A percentile compares a stretch with the other conserved stretches of the same genome.
Evolutionary conservation across 2,797 vertebrate species (phyloP).

Genomic region (Natrix natrix): DNA sequence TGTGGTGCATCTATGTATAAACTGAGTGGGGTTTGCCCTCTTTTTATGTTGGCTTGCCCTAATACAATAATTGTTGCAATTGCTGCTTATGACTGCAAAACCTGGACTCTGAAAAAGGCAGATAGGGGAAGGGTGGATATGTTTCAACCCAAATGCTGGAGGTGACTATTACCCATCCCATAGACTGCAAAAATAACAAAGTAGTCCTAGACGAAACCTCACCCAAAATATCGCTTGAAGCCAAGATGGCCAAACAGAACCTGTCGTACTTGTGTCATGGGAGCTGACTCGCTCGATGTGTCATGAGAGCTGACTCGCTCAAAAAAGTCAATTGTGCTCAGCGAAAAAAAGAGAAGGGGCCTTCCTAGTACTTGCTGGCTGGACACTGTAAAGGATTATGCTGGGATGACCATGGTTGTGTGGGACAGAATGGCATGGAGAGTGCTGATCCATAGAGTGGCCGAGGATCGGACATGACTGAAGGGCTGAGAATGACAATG

Average conservation of each 20-base stretch:
- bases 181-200: not conserved
- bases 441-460: not conserved
- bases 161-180: not conserved
- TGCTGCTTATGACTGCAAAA: not conserved
- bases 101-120: not conserved
- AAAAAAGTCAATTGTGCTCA: not conserved
- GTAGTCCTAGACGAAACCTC: not conserved
- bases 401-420: not conserved
- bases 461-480: not conserved
- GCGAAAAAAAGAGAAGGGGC: not conserved
- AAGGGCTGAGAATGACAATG: not conserved
- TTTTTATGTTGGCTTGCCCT: not conserved
- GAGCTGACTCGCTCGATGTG: not conserved
- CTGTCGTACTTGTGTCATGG: not conserved
- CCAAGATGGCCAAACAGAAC: not conserved
- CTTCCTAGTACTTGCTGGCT: not conserved
- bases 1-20: not conserved
- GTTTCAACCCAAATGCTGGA: not conserved
- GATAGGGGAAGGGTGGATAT: not conserved
- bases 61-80: not conserved
- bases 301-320: not conserved
- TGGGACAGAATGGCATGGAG: not conserved
- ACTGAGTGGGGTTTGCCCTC: not conserved
- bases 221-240: not conserved
- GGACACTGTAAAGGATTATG: not conserved